Evolutionary conservation across 2,797 vertebrate genomes (phyloP).

Genomic region (Muscicapa comitata): DNA sequence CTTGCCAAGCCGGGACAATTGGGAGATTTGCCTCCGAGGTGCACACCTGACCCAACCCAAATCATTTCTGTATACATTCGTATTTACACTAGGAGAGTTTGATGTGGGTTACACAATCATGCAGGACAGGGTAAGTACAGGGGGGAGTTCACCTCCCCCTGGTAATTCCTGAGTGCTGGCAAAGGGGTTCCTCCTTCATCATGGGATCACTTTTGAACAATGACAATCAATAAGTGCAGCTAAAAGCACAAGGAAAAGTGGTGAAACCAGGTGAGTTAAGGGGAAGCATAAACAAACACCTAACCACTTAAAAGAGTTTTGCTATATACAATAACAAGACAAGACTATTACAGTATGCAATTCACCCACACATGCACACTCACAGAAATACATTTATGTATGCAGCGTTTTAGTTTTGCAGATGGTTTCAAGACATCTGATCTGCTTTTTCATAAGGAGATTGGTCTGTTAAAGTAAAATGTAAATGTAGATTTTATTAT

Average conservation of each 20-base stretch:
- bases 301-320: background rate
- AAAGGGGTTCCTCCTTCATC: background rate
- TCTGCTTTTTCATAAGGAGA: background rate
- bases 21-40: background rate
- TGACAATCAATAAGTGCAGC: background rate
- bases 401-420: background rate
- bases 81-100: background rate
- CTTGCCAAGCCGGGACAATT: accelerated
- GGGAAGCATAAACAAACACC: background rate
- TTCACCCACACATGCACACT: background rate
- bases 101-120: background rate
- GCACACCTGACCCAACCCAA: background rate
- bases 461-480: background rate
- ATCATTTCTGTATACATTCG: background rate
- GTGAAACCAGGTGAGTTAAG: background rate
- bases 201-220: background rate
- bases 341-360: background rate
- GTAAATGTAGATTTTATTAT: background rate
- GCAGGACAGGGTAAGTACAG: background rate
- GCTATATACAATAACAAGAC: background rate
- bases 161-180: background rate
- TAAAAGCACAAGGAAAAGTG: background rate
- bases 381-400: background rate
- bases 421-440: background rate
- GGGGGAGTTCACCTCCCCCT: background rate